phyloP scores from a whole-genome alignment of 2,113 vertebrate species.

The Progne subis region DNA sequence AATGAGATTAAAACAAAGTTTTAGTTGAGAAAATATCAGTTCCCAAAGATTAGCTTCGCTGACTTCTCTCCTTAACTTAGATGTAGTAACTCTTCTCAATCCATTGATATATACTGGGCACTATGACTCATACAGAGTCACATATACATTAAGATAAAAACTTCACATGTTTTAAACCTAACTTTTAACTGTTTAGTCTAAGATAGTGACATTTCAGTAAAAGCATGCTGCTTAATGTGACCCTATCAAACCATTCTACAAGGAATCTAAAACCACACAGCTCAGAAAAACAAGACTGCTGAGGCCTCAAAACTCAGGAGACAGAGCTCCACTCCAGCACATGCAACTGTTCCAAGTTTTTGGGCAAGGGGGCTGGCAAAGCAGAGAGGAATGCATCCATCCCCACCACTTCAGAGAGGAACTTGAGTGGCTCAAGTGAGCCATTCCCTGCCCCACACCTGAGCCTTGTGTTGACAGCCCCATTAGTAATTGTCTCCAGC shows the following conservation, averaged over 20 bases:
- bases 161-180: not conserved
- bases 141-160: not conserved
- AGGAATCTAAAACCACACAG: not conserved
- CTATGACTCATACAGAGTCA: not conserved
- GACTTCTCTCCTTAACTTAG: not conserved
- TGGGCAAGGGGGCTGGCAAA: not conserved
- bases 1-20: not conserved
- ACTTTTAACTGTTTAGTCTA: not conserved
- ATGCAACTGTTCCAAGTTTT: accelerated
- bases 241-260: not conserved
- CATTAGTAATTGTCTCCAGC: not conserved
- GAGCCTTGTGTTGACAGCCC: not conserved
- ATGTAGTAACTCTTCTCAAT: not conserved
- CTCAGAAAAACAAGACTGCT: not conserved
- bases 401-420: not conserved
- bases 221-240: not conserved
- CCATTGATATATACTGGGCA: not conserved
- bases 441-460: not conserved
- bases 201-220: not conserved
- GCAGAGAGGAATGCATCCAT: not conserved
- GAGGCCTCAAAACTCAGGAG: not conserved
- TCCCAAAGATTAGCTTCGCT: not conserved
- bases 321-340: not conserved
- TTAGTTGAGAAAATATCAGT: not conserved
- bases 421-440: not conserved